Base-by-base conservation (phyloP, 2,797 vertebrate species). In the Sardinella longiceps region DNA sequence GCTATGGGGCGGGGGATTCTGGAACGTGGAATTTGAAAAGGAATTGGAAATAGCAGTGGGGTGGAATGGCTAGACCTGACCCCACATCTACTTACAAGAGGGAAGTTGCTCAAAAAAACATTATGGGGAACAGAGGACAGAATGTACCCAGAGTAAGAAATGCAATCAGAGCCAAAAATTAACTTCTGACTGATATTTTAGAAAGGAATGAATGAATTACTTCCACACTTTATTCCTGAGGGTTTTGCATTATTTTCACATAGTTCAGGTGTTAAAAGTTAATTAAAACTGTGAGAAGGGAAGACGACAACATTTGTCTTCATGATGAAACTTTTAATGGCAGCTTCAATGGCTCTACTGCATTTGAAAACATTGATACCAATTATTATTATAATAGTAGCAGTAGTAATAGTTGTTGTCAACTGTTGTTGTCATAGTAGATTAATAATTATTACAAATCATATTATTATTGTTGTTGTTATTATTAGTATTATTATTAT, bases 11-110 rank as follows among this genome's bases (percentile, higher is more conserved):
- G 86, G 88, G 70, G 87, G 89, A 85, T 89, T 88, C 43, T 83
- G 80, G 80, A 84, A 80, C 50, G 83, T 82, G 63, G 48, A 33
- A 84, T 90, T 89, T 91, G 86, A 91, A 90, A 88, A 87, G 87
- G 89, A 90, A 90, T 90, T 87, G 83, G 80, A 90, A 83, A 89
- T 83, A 48, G 51, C 66, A 60, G 81, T 53, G 45, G 80, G 66
- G 85, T 84, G 58, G 77, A 86, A 50, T 82, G 81, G 80, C 39
- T 33, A 39, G 77, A 46, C 46, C 45, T 87, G 85, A 87, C 84
- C 81, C 85, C 80, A 84, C 53, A 51, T 50, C 51, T 25, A 9
- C 50, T 81, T 85, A 53, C 50, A 77, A 43, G 15, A 77, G 56
- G 86, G 80, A 86, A 81, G 84, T 83, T 85, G 83, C 82, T 83